Evolutionary conservation across 2,888 invertebrate genomes (phyloP), one percentile per base, ranked within the genome.

Genomic region (Pristionchus mayeri): DNA sequence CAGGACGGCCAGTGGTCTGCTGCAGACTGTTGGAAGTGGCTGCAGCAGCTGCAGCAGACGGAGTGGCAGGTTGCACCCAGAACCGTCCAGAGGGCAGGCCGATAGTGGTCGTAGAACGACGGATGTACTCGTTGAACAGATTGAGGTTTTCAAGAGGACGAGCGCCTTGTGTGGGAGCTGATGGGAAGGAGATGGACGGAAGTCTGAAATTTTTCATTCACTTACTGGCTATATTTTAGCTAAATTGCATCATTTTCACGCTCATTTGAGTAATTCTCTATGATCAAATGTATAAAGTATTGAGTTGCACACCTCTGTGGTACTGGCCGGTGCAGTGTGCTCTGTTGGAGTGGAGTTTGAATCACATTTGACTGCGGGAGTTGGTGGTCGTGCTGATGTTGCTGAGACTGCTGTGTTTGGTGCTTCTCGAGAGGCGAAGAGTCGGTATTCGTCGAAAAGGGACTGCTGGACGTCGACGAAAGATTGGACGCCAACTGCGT

Each of bases 1-100:
- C 84, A 18, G 89, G 87, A 85, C 89, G 86, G 93, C 95, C 95
- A 88, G 95, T 94, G 76, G 95, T 95, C 95, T 24, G 95, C 95
- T 75, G 94, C 93, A 85, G 94, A 87, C 91, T 87, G 52, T 80
- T 81, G 52, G 83, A 87, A 52, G 84, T 78, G 57, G 87, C 92
- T 85, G 93, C 92, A 86, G 90, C 93, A 9, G 93, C 82, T 90
- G 92, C 80, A 91, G 92, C 83, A 92, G 81, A 48, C 0, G 60
- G 81, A 9, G 81, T 48, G 0, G 81, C 34, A 92, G 86, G 86
- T 79, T 84, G 86, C 60, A 88, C 76, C 89, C 89, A 87, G n/a
- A 88, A 84, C 2, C 89, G 88, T 37, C 88, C 85, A n/a, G n/a
- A n/a, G n/a, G n/a, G n/a, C n/a, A n/a, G n/a, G 34, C 75, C 76